These are phyloP conservation scores for Corydoras sp. DNA, from an alignment of 2,113 vertebrate species.

Conservation along the genomic window DNA sequence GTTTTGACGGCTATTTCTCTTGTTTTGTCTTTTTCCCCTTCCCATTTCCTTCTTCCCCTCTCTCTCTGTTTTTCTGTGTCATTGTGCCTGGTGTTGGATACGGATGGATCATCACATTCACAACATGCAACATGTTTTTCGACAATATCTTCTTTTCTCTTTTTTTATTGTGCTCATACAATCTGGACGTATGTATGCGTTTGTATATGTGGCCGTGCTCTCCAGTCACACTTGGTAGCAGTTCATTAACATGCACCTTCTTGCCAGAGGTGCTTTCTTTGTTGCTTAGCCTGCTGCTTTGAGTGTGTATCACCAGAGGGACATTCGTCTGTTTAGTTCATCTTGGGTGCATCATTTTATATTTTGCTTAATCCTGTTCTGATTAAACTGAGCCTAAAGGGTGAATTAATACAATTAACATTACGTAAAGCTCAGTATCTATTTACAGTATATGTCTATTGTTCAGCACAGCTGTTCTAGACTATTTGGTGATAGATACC, in stretches of 20 bases:
- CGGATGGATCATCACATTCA: conserved; percentile 71
- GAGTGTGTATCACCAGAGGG: conserved; percentile 58
- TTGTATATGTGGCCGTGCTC: conserved; percentile 22
- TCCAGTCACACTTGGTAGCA: conserved; percentile 82
- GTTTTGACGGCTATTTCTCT: conserved; percentile 80
- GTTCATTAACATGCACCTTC: conserved; percentile 78
- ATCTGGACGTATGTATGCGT: too few relatives aligned
- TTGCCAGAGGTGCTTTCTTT: conserved; percentile 81
- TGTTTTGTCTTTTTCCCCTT: conserved; percentile 63
- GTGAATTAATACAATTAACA: too few relatives aligned
- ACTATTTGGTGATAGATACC: conserved; percentile 6
- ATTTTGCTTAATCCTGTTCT: conserved; percentile 8
- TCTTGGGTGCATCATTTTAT: conserved; percentile 39
- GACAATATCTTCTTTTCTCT: conserved; percentile 46
- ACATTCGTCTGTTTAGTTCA: conserved; percentile 23
- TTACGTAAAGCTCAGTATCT: too few relatives aligned
- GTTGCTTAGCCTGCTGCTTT: conserved; percentile 73
- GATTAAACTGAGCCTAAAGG: too few relatives aligned
- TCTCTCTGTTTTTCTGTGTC: conserved; percentile 45
- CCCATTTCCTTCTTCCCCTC: conserved; percentile 51
- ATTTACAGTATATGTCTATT: background rate
- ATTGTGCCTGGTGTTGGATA: conserved; percentile 77
- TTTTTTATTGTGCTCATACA: conserved; percentile 43
- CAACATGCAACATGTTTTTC: conserved; percentile 36
- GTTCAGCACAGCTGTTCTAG: conserved; percentile 12